Percentiles rank a stretch among this genome's conserved stretches.
phyloP scores from a whole-genome alignment of 2,113 vertebrate genomes.

The Paramisgurnus dabryanus region DNA sequence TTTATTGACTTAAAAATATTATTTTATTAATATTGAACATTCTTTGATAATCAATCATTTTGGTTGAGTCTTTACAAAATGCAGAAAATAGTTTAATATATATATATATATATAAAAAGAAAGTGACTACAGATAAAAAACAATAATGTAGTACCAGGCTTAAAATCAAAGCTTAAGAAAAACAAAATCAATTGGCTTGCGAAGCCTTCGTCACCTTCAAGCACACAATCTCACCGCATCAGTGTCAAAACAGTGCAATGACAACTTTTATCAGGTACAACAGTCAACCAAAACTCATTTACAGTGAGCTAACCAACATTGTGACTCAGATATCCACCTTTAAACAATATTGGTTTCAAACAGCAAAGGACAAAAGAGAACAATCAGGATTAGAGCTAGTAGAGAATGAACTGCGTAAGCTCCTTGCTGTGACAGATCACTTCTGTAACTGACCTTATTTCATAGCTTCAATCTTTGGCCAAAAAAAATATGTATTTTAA shows the following conservation, averaged over 20 bases:
- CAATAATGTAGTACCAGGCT: conserved; percentile 53
- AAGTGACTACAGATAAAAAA: conserved; percentile 50
- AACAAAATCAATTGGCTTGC: conserved; percentile 37
- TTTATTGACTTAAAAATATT: conserved; percentile 4
- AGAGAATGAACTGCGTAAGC: conserved; percentile 2
- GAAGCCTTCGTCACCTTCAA: conserved; percentile 48
- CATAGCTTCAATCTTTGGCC: conserved; percentile 22
- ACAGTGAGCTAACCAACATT: conserved; percentile 22
- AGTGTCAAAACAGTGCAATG: conserved; percentile 55
- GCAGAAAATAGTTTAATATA: conserved; percentile 52
- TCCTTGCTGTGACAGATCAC: conserved; percentile 13
- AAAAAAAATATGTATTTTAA: not conserved
- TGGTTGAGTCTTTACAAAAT: conserved; percentile 60
- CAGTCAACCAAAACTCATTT: conserved; percentile 4
- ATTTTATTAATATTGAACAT: conserved; percentile 53
- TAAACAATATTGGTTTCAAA: conserved; percentile 51
- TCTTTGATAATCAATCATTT: conserved; percentile 52
- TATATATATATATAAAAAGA: conserved; percentile 56
- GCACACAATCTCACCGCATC: conserved; percentile 41
- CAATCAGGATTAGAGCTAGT: conserved; percentile 3
- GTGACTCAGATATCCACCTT: conserved; percentile 30
- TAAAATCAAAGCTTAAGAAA: conserved; percentile 32
- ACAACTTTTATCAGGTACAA: conserved; percentile 47
- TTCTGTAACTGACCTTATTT: not conserved
- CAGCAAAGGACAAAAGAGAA: conserved; percentile 23